Evolutionary conservation across 2,113 vertebrate genomes (phyloP).

Genomic region (Gallinago jamesoni): DNA sequence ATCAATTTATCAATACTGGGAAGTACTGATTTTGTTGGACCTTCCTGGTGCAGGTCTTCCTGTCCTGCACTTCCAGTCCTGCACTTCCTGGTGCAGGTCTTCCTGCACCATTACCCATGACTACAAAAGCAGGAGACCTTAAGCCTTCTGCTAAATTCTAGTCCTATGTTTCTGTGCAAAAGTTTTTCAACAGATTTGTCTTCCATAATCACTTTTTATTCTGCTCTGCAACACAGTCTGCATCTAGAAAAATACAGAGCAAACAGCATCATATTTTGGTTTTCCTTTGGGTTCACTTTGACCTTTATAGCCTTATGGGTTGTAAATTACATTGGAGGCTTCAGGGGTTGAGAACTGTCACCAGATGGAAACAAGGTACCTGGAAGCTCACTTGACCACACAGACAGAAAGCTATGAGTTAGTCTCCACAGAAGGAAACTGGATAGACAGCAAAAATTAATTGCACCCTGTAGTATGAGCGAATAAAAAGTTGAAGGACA

Average conservation of each 20-base stretch:
- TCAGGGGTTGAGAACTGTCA: neutral
- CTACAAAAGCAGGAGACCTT: neutral
- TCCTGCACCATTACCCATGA: neutral
- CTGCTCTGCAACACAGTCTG: neutral
- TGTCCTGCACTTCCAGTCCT: too few relatives aligned
- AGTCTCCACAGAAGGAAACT: neutral
- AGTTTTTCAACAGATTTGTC: neutral
- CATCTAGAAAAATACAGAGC: neutral
- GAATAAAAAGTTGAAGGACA: neutral
- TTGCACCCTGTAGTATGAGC: neutral
- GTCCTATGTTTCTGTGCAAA: neutral
- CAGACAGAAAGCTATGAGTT: neutral
- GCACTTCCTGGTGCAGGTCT: neutral
- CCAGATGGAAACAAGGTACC: neutral
- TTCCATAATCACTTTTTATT: neutral
- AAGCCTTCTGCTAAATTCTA: neutral
- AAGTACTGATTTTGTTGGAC: neutral
- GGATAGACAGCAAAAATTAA: neutral
- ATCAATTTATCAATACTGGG: neutral
- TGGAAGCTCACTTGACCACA: neutral
- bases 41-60: too few relatives aligned
- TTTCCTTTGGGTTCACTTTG: neutral
- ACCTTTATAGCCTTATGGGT: neutral
- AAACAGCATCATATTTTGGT: neutral
- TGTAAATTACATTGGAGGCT: neutral